Percentiles rank a stretch among this genome's conserved stretches.
Evolutionary conservation across 2,888 invertebrate genomes (phyloP).

Genomic region (Oeneis ivallda): DNA sequence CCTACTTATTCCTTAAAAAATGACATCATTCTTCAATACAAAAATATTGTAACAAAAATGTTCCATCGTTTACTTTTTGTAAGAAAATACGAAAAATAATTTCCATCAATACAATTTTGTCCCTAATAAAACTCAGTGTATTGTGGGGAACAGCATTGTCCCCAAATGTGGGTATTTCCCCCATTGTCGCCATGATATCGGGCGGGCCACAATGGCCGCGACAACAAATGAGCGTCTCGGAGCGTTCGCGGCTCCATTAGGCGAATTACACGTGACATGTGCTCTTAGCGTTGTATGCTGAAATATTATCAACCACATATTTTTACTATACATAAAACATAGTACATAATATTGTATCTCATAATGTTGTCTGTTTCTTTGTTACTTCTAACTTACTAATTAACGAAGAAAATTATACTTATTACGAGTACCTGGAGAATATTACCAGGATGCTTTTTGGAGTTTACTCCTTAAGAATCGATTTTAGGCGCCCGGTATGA

Average conservation of each 20-base stretch:
- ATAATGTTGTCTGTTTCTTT: no score
- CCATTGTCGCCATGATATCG: conserved; percentile 35
- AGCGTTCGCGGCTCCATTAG: conserved; percentile 56
- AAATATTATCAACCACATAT: conserved; percentile 21
- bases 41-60: conserved; percentile 13
- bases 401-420: no score
- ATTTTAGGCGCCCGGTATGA: no score
- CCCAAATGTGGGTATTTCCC: conserved; percentile 23
- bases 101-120: conserved; percentile 27
- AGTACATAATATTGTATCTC: no score
- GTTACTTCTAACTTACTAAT: no score
- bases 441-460: no score
- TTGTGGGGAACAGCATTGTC: conserved; percentile 24
- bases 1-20: background rate
- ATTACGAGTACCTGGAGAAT: no score
- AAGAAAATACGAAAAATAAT: conserved; percentile 18
- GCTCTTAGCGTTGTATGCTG: conserved; percentile 29
- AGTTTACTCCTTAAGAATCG: no score
- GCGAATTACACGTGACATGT: conserved; percentile 59
- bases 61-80: conserved; percentile 12
- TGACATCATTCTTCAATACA: conserved; percentile 1
- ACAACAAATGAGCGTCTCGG: conserved; percentile 50
- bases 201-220: conserved; percentile 38
- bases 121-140: conserved; percentile 27
- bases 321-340: background rate